Evolutionary conservation across 2,888 invertebrate genomes (phyloP), one percentile per base, ranked within the genome.

Genomic region (Drosophila meridiana): DNA sequence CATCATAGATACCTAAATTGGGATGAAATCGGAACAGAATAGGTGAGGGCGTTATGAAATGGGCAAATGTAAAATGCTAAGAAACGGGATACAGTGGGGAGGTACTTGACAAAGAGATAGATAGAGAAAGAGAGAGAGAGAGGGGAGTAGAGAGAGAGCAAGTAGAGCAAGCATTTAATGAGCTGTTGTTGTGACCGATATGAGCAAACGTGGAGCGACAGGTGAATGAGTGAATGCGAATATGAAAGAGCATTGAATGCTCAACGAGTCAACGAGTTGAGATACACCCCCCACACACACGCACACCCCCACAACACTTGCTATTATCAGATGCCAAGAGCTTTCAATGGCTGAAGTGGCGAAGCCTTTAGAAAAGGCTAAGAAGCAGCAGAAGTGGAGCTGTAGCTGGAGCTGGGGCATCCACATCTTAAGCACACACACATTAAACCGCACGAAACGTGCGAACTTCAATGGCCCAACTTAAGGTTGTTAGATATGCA

Each of bases 1-100:
- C 93, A 62, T 93, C 93, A 65, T 87, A 92, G 73, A 91, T 90
- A 63, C 92, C 92, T 87, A 73, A 73, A 13, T 55, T 43, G 59
- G 82, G 79, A 63, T 65, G 88, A 86, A 76, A 87, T 79, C 72
- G 76, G 86, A 86, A 74, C 87, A 87, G 70, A 84, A 80, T 50
- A 84, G 87, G 87, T 85, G 85, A 83, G 83, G 85, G 87, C 86
- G 85, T 86, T 83, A 87, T 86, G 85, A 86, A 87, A 86, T 86
- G 85, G 87, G 86, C 86, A 86, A 86, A 86, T 86, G 85, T 78
- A 79, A 68, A 73, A 83, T 86, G 85, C 85, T 82, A 84, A 87
- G 84, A 84, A 84, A 84, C 62, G 83, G 83, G 84, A 74, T 43
- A 59, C 40, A 57, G 72, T 50, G 65, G 50, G 58, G 28, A 43